Evolutionary conservation across 2,797 vertebrate genomes (phyloP).

Genomic region (Pachyuromys duprasi): DNA sequence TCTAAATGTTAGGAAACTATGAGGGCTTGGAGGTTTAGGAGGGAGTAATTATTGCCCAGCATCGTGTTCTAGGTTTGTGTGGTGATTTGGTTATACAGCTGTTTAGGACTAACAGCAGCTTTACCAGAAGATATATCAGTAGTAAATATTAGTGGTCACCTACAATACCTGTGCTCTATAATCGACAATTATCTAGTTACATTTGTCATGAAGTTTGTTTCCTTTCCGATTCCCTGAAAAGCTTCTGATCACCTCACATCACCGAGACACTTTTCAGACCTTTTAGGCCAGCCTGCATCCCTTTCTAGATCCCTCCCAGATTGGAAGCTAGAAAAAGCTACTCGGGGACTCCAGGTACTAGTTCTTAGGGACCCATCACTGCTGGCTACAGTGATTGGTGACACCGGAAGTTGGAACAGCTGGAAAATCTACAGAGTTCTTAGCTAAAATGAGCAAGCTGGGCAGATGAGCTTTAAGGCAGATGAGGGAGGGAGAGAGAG

Average conservation of each 20-base stretch:
- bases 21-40: no score
- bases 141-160: no score
- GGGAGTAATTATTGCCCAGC: no score
- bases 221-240: not conserved
- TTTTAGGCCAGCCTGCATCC: not conserved
- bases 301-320: not conserved
- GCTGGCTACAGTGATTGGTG: not conserved
- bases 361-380: not conserved
- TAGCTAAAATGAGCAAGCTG: not conserved
- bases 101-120: no score
- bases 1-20: no score
- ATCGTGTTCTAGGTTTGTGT: no score
- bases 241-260: not conserved
- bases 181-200: not conserved
- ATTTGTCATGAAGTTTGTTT: not conserved
- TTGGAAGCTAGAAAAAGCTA: not conserved
- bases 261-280: not conserved
- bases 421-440: conserved; percentile 20
- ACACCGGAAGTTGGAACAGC: not conserved
- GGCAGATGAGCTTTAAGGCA: not conserved
- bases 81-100: no score
- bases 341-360: not conserved
- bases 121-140: no score
- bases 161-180: not conserved
- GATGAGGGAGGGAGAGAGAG: not conserved